A percentile compares a stretch with the other conserved stretches of the same genome.
Evolutionary conservation across 2,113 vertebrate genomes (phyloP).

Genomic region (Aleadryas rufinucha): DNA sequence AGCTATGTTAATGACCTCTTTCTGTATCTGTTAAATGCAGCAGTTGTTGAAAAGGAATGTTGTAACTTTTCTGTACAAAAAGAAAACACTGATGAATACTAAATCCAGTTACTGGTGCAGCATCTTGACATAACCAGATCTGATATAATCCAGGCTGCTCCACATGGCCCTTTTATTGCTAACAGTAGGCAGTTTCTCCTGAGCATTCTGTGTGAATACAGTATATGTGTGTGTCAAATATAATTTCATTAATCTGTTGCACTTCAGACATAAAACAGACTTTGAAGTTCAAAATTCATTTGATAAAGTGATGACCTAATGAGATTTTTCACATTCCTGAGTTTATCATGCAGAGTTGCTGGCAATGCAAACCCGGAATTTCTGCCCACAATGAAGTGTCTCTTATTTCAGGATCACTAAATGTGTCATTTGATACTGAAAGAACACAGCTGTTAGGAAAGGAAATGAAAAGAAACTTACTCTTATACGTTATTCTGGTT

Average conservation of each 20-base stretch:
- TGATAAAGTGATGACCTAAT: not conserved
- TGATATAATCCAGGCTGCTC: not conserved
- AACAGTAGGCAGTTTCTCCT: not conserved
- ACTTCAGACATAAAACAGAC: not conserved
- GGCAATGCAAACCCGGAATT: not conserved
- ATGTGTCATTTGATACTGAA: not conserved
- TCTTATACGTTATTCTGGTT: constrained; percentile 99
- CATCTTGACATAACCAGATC: not conserved
- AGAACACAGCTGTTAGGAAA: not conserved
- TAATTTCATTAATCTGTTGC: not conserved
- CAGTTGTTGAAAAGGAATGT: not conserved
- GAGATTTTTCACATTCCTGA: not conserved
- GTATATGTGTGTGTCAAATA: not conserved
- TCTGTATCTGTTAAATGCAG: not conserved
- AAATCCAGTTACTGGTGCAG: not conserved
- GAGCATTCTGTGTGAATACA: not conserved
- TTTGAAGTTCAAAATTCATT: not conserved
- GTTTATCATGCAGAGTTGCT: not conserved
- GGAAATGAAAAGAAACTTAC: constrained; percentile 78
- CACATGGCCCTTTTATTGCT: not conserved
- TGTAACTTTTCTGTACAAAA: not conserved
- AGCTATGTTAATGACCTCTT: not conserved
- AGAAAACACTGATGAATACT: not conserved
- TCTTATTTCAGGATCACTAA: not conserved
- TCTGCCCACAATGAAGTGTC: not conserved